Evolutionary conservation across 2,113 vertebrate genomes (phyloP).

Genomic region (Gambusia affinis): DNA sequence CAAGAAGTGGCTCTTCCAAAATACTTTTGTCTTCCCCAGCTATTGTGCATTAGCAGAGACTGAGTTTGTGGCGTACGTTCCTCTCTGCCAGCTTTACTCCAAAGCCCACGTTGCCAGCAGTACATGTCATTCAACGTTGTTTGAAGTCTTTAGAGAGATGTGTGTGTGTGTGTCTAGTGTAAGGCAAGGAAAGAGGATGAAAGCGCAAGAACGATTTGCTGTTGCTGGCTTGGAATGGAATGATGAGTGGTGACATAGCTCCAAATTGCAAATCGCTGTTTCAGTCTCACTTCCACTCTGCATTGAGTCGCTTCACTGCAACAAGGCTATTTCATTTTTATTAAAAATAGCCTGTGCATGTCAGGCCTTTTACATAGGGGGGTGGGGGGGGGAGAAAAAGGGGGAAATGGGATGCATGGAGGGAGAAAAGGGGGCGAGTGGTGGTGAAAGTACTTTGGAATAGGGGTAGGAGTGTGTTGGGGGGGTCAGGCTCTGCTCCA

Average conservation of each 20-base stretch:
- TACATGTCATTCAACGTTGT: conserved; percentile 65
- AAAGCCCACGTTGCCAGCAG: conserved; percentile 58
- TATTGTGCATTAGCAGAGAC: conserved; percentile 59
- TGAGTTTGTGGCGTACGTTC: conserved; percentile 50
- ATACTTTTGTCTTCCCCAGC: conserved; percentile 53
- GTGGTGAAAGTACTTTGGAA: conserved; percentile 12
- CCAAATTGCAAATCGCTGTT: conserved; percentile 80
- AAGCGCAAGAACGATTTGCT: conserved; percentile 68
- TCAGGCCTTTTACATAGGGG: conserved; percentile 62
- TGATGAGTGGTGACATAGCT: conserved; percentile 76
- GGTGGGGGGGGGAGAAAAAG: not conserved
- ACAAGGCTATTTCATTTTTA: conserved; percentile 68
- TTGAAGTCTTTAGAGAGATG: conserved; percentile 65
- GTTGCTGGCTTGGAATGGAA: conserved; percentile 62
- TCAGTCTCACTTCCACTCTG: conserved; percentile 74
- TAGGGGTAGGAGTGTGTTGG: conserved; percentile 1
- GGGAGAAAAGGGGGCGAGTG: conserved; percentile 4
- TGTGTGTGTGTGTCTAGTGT: conserved; percentile 40
- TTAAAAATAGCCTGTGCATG: conserved; percentile 77
- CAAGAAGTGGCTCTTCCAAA: conserved; percentile 41
- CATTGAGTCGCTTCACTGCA: conserved; percentile 66
- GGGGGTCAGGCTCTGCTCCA: conserved; percentile 57
- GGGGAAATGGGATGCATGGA: conserved; percentile 42
- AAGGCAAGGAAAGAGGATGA: conserved; percentile 64
- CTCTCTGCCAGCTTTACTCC: conserved; percentile 55